Evolutionary conservation across 2,113 vertebrate genomes (phyloP).

Genomic region (Pao palembangensis): DNA sequence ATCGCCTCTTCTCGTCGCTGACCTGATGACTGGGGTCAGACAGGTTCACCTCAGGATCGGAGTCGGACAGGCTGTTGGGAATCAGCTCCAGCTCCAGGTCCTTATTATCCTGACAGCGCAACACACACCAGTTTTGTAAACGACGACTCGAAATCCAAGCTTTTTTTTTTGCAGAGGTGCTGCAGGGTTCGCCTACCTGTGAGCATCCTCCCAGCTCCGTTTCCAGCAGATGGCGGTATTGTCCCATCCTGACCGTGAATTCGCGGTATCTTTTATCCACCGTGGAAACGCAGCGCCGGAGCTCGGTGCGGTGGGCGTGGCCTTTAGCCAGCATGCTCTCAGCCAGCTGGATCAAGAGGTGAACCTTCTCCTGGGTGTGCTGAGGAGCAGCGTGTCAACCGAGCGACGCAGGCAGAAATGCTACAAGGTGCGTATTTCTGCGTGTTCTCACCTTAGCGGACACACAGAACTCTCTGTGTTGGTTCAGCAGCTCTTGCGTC

Average conservation of each 20-base stretch:
- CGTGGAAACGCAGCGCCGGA: slow-evolving; percentile 91
- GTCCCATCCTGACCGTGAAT: slow-evolving; percentile 92
- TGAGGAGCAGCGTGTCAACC: slow-evolving; percentile 40
- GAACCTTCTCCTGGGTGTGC: slow-evolving; percentile 98
- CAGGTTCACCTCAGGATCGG: slow-evolving; percentile 93
- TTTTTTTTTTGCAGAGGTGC: too few species aligned
- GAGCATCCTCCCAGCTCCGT: slow-evolving; percentile 88
- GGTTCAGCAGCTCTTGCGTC: slow-evolving; percentile 91
- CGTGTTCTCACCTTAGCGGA: slow-evolving; percentile 86
- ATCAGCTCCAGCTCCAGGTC: slow-evolving; percentile 94
- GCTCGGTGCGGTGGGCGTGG: slow-evolving; percentile 89
- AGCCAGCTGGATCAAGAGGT: slow-evolving; percentile 93
- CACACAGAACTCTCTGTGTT: slow-evolving; percentile 91
- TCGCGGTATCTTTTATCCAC: slow-evolving; percentile 96
- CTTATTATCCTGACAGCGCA: slow-evolving; percentile 85
- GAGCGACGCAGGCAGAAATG: not conserved
- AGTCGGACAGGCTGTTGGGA: slow-evolving; percentile 94
- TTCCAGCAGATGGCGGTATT: slow-evolving; percentile 91
- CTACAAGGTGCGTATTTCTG: not conserved
- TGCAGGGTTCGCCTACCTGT: slow-evolving; percentile 67
- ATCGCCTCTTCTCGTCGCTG: slow-evolving; percentile 97
- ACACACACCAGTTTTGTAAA: not conserved
- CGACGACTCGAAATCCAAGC: not conserved
- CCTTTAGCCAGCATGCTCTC: slow-evolving; percentile 97
- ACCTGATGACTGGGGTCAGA: slow-evolving; percentile 90